A percentile compares a stretch with the other conserved stretches of the same genome.
These are phyloP conservation scores for Potorous gilbertii DNA, from an alignment of 2,797 vertebrate species.

Conservation along the genomic window DNA sequence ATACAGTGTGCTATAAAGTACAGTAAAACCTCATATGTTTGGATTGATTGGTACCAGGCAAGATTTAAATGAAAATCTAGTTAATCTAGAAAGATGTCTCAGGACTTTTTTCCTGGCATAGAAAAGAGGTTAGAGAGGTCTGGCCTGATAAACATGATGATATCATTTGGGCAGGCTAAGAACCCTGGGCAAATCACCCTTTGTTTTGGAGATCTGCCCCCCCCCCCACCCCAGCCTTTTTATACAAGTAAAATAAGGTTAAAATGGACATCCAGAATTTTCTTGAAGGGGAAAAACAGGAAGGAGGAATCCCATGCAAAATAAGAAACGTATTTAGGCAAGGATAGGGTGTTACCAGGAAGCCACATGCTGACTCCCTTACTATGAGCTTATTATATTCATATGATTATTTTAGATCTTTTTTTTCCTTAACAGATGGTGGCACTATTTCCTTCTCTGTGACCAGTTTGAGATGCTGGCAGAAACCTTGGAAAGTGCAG, in stretches of 20 bases:
- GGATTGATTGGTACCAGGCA: neutral
- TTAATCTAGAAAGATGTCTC: constrained; percentile 12
- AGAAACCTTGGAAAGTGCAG: neutral
- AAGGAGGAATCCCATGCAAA: neutral
- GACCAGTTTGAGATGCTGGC: neutral
- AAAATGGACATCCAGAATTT: neutral
- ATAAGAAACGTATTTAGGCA: neutral
- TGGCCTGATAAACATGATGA: neutral
- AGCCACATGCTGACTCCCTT: neutral
- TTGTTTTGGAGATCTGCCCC: neutral
- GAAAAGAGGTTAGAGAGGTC: neutral
- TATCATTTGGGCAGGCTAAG: neutral
- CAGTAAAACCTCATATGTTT: neutral
- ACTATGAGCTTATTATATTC: neutral
- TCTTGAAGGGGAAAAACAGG: neutral
- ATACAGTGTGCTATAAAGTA: constrained; percentile 1
- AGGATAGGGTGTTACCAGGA: neutral
- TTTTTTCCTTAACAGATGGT: neutral
- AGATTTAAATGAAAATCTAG: constrained; percentile 33
- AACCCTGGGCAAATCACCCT: neutral
- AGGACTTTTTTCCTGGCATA: neutral
- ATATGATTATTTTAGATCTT: neutral
- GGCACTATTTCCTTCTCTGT: constrained; percentile 4
- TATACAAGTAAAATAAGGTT: neutral
- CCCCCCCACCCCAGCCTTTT: neutral